Evolutionary conservation across 2,797 vertebrate species (phyloP), one percentile per base, ranked within the genome.

Genomic region (Schizopygopsis malacanthus): DNA sequence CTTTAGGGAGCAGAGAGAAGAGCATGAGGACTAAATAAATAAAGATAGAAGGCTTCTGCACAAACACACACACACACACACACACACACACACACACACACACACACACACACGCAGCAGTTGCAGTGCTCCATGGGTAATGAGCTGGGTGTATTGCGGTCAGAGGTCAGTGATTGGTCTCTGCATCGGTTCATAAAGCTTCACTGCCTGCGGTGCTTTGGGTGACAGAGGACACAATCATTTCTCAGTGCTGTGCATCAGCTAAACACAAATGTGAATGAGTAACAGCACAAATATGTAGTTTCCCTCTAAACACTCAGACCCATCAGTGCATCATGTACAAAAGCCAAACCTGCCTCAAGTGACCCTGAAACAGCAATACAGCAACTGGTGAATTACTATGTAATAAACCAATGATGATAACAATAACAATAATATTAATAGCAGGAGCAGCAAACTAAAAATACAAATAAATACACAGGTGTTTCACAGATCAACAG

Each of bases 81-180:
- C 43, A 16, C 6, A 77, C 71, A 84, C 81, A 47, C 39, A 70
- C 39, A 70, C 73, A 63, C 25, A 54, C 67, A n/a, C 54, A 65
- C 79, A 81, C 77, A 56, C 77, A n/a, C 65, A 41, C 69, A 67
- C 63, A 47, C 39, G 15, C 20, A 11, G 4, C 1, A 12, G 16
- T 54, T 76, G 75, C 33, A 56, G 50, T 77, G 28, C 75, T 56
- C 3, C 33, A 85, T 37, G 28, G 59, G n/a, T 52, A 45, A 56
- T 84, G 76, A 90, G 90, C 90, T 91, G 90, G 87, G 67, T 69
- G 33, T 52, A 79, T 56, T 81, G 59, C 50, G 65, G 16, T 52
- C 18, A 56, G 28, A 50, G 47, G 54, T 11, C 59, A 73, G 59
- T 39, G 61, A 87, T 86, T 76, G 69, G 79, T 37, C 81, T 59